Evolutionary conservation across 2,797 vertebrate genomes (phyloP).

Genomic region (Hirundo rustica): DNA sequence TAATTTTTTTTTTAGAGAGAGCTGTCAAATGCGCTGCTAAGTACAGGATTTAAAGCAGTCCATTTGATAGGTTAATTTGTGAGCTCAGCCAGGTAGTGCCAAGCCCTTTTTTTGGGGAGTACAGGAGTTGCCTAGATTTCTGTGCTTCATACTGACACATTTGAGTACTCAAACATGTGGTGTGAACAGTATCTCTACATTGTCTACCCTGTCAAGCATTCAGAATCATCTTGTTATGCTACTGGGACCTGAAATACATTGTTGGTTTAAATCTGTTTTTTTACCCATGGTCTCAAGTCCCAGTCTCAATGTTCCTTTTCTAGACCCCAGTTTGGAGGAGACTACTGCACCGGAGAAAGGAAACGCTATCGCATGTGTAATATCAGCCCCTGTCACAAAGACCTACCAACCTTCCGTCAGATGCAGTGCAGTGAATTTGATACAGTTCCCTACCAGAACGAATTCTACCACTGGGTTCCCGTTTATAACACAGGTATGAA

Average conservation of each 20-base stretch:
- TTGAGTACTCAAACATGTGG: background rate
- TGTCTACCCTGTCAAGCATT: background rate
- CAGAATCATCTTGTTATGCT: background rate
- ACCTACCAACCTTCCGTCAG: constrained; percentile 87
- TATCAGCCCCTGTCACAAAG: constrained; percentile 79
- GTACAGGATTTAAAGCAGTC: background rate
- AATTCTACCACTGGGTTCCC: constrained; percentile 91
- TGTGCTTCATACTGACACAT: background rate
- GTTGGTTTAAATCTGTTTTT: background rate
- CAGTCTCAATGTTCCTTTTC: background rate
- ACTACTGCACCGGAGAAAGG: constrained; percentile 93
- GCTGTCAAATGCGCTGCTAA: background rate
- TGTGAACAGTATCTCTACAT: background rate
- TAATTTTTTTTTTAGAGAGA: background rate
- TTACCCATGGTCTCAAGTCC: background rate
- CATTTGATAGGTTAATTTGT: background rate
- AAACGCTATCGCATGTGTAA: constrained; percentile 93
- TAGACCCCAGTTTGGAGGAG: constrained; percentile 94
- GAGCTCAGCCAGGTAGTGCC: background rate
- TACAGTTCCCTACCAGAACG: constrained; percentile 91
- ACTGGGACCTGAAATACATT: background rate
- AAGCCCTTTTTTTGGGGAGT: background rate
- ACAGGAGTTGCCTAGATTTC: background rate
- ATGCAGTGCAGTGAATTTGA: constrained; percentile 98
- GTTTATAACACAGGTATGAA: constrained; percentile 83